phyloP scores from a whole-genome alignment of 2,888 invertebrate species.

The Coenonympha glycerion region DNA sequence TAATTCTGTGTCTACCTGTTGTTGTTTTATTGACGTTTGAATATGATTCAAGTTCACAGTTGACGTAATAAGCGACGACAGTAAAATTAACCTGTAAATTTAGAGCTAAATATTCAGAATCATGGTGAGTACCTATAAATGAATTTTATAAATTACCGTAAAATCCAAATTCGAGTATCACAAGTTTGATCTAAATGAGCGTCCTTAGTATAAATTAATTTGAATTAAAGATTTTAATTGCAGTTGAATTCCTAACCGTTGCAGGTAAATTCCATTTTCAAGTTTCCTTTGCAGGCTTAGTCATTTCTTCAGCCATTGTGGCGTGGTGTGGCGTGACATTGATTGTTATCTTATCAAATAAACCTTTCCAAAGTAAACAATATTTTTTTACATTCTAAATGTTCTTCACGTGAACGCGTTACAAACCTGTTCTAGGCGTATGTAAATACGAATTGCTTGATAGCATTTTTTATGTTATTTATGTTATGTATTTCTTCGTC shows the following conservation, averaged over 20 bases:
- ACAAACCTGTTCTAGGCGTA: constrained; percentile 28
- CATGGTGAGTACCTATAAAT: not conserved
- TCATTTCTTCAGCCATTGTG: not conserved
- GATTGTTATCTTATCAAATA: constrained; percentile 12
- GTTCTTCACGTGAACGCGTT: constrained; percentile 24
- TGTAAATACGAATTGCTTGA: constrained; percentile 20
- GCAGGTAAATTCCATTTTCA: not conserved
- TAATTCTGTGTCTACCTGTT: too few relatives aligned
- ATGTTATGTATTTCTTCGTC: not conserved
- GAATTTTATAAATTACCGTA: not conserved
- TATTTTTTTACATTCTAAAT: constrained; percentile 16
- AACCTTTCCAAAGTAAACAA: constrained; percentile 14
- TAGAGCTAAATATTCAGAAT: not conserved
- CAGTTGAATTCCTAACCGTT: too few relatives aligned
- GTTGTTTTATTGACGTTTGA: not conserved
- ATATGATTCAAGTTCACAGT: not conserved
- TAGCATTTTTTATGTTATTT: constrained; percentile 12
- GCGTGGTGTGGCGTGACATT: not conserved
- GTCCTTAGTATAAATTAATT: too few relatives aligned
- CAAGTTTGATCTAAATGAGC: not conserved
- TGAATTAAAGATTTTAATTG: too few relatives aligned
- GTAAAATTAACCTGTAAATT: not conserved
- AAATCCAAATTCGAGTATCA: not conserved
- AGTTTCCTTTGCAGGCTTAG: not conserved
- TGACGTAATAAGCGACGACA: not conserved